A percentile compares a stretch with the other conserved stretches of the same genome.
Conservation (phyloP, 2,888 invertebrate species). For the Ephialtes manifestator region DNA sequence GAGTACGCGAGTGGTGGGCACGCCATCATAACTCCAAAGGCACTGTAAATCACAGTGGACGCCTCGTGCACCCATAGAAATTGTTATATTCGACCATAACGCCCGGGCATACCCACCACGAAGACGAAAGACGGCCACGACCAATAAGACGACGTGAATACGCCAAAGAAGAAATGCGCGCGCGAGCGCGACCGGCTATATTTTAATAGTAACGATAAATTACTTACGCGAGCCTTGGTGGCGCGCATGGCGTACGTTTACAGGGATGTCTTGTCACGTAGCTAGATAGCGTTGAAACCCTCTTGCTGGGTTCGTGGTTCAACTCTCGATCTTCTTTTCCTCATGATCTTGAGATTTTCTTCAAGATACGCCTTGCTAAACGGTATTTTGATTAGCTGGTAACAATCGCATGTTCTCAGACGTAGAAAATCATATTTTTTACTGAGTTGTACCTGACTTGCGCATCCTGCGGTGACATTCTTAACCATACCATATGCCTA, state of each 20-base stretch:
- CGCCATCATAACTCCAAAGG: slow-evolving; percentile 83
- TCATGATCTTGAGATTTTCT: not conserved
- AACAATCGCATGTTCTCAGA: not conserved
- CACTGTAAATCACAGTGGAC: slow-evolving; percentile 84
- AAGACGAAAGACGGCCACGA: slow-evolving; percentile 75
- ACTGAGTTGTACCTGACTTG: too few species aligned
- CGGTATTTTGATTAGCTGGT: not conserved
- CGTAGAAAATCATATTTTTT: too few species aligned
- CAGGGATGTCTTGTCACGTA: slow-evolving; percentile 65
- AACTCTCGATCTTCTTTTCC: slow-evolving; percentile 5
- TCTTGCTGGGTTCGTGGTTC: slow-evolving; percentile 71
- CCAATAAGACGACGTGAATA: slow-evolving; percentile 48
- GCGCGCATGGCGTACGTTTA: slow-evolving; percentile 77
- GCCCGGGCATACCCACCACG: slow-evolving; percentile 81
- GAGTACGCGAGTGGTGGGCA: slow-evolving; percentile 77
- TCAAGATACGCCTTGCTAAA: not conserved
- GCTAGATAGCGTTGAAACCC: slow-evolving; percentile 77
- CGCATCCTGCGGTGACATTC: too few species aligned
- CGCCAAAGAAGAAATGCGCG: slow-evolving; percentile 32
- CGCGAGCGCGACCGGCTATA: slow-evolving; percentile 77
- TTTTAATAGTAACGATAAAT: slow-evolving; percentile 85
- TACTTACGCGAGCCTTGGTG: slow-evolving; percentile 76
- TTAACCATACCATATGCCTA: too few species aligned
- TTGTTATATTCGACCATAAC: slow-evolving; percentile 84
- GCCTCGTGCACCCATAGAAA: slow-evolving; percentile 84